Percentiles rank a stretch among this genome's conserved stretches.
These are phyloP conservation scores for Linnaemya vulpina DNA, from an alignment of 2,888 invertebrate species.

Conservation along the genomic window DNA sequence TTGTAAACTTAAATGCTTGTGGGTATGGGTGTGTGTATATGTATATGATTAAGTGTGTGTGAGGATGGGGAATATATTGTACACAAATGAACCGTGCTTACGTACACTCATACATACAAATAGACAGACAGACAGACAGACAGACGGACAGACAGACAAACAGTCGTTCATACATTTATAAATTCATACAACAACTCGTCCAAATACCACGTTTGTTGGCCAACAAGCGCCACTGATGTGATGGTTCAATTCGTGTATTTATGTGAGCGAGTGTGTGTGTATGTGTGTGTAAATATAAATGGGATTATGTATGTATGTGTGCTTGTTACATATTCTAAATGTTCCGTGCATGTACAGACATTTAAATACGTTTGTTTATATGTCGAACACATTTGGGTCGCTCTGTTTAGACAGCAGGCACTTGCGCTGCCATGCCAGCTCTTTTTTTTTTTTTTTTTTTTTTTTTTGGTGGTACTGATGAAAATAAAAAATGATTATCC, in stretches of 20 bases:
- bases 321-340: not conserved
- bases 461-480: conserved; percentile 78
- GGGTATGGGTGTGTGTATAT: conserved; percentile 7
- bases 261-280: not conserved
- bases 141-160: too few relatives aligned
- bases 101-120: too few relatives aligned
- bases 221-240: conserved; percentile 66
- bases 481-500: conserved; percentile 83
- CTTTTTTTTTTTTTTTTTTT: too few relatives aligned
- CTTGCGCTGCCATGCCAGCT: conserved; percentile 76
- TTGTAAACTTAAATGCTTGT: not conserved
- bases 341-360: not conserved
- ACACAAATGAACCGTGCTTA: conserved; percentile 69
- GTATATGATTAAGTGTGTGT: conserved; percentile 7
- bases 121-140: too few relatives aligned
- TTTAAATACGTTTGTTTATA: conserved; percentile 1
- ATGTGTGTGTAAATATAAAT: not conserved
- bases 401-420: conserved; percentile 67
- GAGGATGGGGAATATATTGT: conserved; percentile 76
- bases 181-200: conserved; percentile 39
- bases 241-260: conserved; percentile 43
- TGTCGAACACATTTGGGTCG: conserved; percentile 65
- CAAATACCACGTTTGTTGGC: conserved; percentile 67
- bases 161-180: not conserved
- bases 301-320: not conserved